Percentiles rank a stretch among this genome's conserved stretches.
Evolutionary conservation across 1,140 invertebrate species (phyloP).

Genomic region (Pristionchus pacificus): DNA sequence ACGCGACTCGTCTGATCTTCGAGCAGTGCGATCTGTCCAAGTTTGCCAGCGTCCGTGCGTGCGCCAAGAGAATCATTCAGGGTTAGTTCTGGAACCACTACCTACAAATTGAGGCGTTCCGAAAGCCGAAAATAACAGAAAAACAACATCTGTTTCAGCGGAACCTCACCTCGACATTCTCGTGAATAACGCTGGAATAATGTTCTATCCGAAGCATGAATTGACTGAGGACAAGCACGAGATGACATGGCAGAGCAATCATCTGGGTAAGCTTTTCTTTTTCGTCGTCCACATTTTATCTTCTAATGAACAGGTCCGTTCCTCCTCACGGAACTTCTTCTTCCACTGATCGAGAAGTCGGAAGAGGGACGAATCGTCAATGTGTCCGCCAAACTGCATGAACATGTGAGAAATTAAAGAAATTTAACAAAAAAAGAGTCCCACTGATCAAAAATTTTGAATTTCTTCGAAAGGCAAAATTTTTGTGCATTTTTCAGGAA

Average conservation of each 20-base stretch:
- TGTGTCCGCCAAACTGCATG: conserved; percentile 24
- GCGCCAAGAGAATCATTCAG: conserved; percentile 13
- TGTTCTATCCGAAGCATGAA: conserved; percentile 39
- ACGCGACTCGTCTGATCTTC: conserved; percentile 30
- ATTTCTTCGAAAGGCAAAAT: no score
- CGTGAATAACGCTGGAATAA: conserved; percentile 39
- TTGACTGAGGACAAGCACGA: conserved; percentile 34
- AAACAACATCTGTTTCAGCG: no score
- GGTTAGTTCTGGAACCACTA: conserved; percentile 13
- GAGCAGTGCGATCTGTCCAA: conserved; percentile 20
- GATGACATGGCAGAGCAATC: conserved; percentile 35
- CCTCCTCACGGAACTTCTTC: conserved; percentile 38
- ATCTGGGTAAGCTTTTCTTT: conserved; percentile 25
- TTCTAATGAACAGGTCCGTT: conserved; percentile 31
- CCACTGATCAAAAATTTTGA: no score
- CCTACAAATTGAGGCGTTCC: no score
- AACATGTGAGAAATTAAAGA: no score
- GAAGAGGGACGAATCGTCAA: conserved; percentile 29
- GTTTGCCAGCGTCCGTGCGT: conserved; percentile 21
- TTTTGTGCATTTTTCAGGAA: no score
- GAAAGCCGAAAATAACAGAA: no score
- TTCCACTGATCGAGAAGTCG: conserved; percentile 26
- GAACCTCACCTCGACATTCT: conserved; percentile 26
- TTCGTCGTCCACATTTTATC: no score
- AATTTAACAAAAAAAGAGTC: no score